Conservation (phyloP, 2,113 vertebrate genomes). For the Ammodramus savannarum region DNA sequence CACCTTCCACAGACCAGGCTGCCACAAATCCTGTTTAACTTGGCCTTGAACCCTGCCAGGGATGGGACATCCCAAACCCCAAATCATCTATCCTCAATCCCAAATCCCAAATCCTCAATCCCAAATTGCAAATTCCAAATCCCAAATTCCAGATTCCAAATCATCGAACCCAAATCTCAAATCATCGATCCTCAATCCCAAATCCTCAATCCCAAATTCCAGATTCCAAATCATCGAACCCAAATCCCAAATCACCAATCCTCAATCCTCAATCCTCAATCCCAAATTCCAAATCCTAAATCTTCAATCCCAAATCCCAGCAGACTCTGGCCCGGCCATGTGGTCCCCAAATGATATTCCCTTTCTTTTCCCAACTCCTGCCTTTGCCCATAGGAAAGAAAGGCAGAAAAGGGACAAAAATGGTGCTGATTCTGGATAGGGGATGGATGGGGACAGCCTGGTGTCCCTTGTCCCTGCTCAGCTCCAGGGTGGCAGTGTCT, state of each 20-base stretch:
- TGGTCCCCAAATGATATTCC: neutral
- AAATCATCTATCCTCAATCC: neutral
- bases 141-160: neutral
- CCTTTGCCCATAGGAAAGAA: neutral
- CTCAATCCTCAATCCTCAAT: neutral
- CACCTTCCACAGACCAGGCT: neutral
- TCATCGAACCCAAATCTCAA: too few species aligned
- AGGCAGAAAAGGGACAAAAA: neutral
- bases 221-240: neutral
- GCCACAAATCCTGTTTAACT: neutral
- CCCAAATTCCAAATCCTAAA: neutral
- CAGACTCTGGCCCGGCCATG: fast-evolving
- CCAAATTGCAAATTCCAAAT: neutral
- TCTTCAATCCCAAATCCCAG: neutral
- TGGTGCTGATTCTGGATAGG: neutral
- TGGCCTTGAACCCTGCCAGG: neutral
- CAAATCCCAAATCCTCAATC: neutral
- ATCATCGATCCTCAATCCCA: neutral
- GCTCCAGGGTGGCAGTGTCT: fast-evolving
- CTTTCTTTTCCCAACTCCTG: neutral
- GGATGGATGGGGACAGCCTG: fast-evolving
- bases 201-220: neutral
- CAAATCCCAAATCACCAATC: neutral
- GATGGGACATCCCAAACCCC: neutral
- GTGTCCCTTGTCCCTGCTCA: neutral